A percentile compares a stretch with the other conserved stretches of the same genome.
phyloP scores from a whole-genome alignment of 64 coral and sea anemone genomes.

The Dendrophyllia cribrosa region DNA sequence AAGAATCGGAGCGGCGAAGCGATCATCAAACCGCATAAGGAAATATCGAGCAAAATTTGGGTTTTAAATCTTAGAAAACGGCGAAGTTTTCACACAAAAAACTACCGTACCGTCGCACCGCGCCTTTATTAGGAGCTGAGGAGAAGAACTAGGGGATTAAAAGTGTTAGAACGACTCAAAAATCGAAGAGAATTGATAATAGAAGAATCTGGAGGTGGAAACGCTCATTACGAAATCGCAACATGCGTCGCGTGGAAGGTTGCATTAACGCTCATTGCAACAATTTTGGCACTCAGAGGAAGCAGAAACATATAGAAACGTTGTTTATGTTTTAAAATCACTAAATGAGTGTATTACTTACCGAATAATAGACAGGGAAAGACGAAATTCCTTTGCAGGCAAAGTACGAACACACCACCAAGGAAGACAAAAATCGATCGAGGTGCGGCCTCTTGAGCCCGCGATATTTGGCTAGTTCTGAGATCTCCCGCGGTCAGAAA shows the following conservation, averaged over 20 bases:
- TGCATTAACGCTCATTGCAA: neutral
- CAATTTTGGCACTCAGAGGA: neutral
- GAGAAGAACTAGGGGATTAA: neutral
- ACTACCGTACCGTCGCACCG: neutral
- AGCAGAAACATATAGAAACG: neutral
- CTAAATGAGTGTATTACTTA: neutral
- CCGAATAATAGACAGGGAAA: neutral
- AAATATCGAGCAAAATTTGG: neutral
- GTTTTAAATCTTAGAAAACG: neutral
- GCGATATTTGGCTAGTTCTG: neutral
- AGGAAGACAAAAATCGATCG: slow-evolving; percentile 2
- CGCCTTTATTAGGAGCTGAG: neutral
- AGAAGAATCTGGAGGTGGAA: neutral
- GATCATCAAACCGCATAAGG: neutral
- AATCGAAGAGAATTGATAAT: neutral
- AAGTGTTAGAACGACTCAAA: neutral
- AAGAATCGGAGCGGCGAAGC: neutral
- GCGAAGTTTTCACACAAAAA: neutral
- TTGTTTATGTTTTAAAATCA: neutral
- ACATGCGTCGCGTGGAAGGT: slow-evolving; percentile 27
- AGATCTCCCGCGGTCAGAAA: neutral
- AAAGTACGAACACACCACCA: neutral
- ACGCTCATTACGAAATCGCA: slow-evolving; percentile 29
- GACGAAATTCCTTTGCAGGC: slow-evolving; percentile 51
- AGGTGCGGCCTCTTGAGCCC: slow-evolving; percentile 56